Base-by-base conservation (phyloP, 2,797 vertebrate genomes). In the Squalus acanthias region DNA sequence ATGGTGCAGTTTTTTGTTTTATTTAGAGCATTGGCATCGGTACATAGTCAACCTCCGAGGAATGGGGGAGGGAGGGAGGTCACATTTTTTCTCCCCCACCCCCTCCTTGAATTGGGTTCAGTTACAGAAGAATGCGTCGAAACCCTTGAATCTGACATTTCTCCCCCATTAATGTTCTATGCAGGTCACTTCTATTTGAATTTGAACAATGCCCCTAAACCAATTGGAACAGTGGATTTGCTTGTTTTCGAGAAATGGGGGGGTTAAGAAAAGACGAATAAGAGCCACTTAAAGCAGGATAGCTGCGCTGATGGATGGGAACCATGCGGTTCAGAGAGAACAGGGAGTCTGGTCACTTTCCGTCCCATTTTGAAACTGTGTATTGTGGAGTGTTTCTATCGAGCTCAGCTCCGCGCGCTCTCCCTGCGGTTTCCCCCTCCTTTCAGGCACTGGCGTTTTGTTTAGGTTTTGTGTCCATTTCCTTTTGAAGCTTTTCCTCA, bases 401-500 rank as follows among this genome's bases (percentile, higher is more conserved):
- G 69, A 95, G 50, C 94, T 72, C 94, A 29, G 70, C 69, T 95
- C 46, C 39, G 24, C 15, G 53, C 79, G 26, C 72, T 65, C 72
- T 96, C 50, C 72, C 60, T 74, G 95, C 22, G 72, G 63, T 67
- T 88, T 70, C 95, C 95, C 82, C 96, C 76, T 96, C 95, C 50
- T 87, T 53, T 76, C 22, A 50, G 95, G 50, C 70, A 39, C 79
- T 96, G 57, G 26, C 7, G n/a, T 79, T 96, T 65, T 96, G 63
- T 89, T 82, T 87, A 17, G 69, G 69, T 74, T 76, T 95, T 74
- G 69, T 76, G 70, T 95, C 69, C 70, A 3, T 57, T n/a, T 74
- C 70, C 94, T 95, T 92, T 95, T 95, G 94, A 88, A 96, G 76
- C 67, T 96, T 93, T 24, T 12, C 65, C 97, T 97, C 96, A 97